Evolutionary conservation across 2,797 vertebrate species (phyloP), one percentile per base, ranked within the genome.

Genomic region (Halcyon badia): DNA sequence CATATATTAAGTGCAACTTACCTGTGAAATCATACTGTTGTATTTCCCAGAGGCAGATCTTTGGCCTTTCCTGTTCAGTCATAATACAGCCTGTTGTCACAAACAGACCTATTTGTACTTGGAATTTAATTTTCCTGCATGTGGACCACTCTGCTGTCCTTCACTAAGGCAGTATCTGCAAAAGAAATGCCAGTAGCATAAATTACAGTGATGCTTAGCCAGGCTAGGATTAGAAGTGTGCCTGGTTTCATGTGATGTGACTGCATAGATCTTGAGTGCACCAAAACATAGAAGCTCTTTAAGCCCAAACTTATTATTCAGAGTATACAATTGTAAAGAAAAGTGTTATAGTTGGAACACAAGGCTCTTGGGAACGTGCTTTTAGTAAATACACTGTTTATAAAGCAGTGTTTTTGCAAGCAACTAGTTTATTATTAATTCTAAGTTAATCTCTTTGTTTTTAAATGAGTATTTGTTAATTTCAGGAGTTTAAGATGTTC

Each of bases 401-500:
- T 64, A 79, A 87, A 70, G 46, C 19, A 21, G 11, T 0, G 0
- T 14, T 69, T 92, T 56, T 94, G 35, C 56, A 78, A 87, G 75
- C 28, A 56, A 30, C 5, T 11, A 37, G 41, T 66, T 66, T 84
- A 57, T 76, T 90, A 56, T 56, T 91, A 70, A 88, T 93, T 87
- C 44, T 41, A 25, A 49, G 68, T 83, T 75, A 0, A 64, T 61
- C 17, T 58, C 33, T 54, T 80, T 57, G 7, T 3, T 46, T 95
- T 82, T 33, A 82, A 87, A 62, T 72, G 7, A 62, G 24, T 39
- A 5, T 88, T 85, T 89, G 54, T 49, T 93, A 64, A 57, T 61
- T 87, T 94, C 37, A 77, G 83, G 88, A 95, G 88, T 94, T 96
- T 94, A 92, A 84, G 79, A 84, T 95, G 75, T 37, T 90, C 77